Conservation (phyloP, 1,140 invertebrate species). For the Trinorchestia longiramus region DNA sequence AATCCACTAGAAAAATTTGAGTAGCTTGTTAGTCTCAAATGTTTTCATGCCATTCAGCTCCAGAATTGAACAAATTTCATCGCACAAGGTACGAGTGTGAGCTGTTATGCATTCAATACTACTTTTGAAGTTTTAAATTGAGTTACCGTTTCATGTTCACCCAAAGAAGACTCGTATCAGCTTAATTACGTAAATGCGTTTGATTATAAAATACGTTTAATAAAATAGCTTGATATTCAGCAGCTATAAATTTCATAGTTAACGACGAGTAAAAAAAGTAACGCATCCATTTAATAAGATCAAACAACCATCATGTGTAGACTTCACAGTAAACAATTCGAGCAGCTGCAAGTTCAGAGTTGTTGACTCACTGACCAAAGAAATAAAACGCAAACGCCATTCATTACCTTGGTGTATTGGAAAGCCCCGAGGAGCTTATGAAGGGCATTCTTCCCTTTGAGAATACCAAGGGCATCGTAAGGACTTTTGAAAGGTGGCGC, state of each 20-base stretch:
- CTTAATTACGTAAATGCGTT: background rate
- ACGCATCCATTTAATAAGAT: background rate
- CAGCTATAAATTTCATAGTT: background rate
- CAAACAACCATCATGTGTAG: background rate
- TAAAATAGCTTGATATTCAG: background rate
- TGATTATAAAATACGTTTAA: background rate
- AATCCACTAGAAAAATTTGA: background rate
- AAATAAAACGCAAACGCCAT: background rate
- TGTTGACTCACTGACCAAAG: background rate
- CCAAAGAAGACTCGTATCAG: background rate
- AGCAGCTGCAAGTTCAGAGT: background rate
- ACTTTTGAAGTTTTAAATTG: background rate
- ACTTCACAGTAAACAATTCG: background rate
- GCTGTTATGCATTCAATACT: background rate
- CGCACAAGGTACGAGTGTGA: background rate
- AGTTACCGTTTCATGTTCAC: background rate
- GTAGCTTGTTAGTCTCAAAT: background rate
- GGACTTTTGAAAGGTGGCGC: conserved; percentile 36
- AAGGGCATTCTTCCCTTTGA: conserved; percentile 10
- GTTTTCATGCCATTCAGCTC: background rate
- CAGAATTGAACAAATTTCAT: background rate
- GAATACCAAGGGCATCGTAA: conserved; percentile 35
- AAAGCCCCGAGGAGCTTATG: conserved; percentile 24
- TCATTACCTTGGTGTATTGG: conserved; percentile 25
- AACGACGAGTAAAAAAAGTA: background rate